Evolutionary conservation across 2,113 vertebrate genomes (phyloP).

Genomic region (Cygnus buccinator): DNA sequence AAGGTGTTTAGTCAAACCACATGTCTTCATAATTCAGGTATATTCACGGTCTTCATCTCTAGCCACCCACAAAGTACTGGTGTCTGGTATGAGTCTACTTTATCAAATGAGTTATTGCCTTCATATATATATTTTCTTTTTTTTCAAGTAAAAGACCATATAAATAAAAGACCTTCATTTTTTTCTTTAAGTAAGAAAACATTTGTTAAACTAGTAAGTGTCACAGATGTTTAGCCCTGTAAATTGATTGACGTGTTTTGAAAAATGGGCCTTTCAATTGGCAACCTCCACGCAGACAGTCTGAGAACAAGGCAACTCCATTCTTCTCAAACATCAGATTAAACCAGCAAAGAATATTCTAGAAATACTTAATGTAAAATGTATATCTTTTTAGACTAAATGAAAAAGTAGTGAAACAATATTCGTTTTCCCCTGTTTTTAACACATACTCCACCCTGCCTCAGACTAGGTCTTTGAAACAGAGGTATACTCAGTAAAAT

Average conservation of each 20-base stretch:
- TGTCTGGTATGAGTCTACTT: background rate
- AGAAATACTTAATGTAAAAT: background rate
- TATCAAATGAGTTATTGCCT: background rate
- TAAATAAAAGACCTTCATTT: background rate
- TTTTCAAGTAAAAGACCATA: background rate
- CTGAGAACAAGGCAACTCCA: background rate
- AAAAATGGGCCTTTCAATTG: background rate
- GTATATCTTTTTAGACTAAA: background rate
- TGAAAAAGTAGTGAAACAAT: background rate
- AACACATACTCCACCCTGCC: background rate
- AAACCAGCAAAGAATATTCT: background rate
- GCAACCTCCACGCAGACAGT: background rate
- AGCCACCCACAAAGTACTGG: background rate
- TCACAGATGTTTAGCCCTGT: background rate
- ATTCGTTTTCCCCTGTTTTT: background rate
- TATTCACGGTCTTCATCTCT: background rate
- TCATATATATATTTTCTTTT: background rate
- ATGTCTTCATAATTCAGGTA: background rate
- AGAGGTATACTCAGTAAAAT: background rate
- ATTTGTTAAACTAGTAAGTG: background rate
- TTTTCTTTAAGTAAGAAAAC: background rate
- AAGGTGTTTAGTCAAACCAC: background rate
- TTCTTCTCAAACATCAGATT: background rate
- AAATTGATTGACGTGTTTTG: background rate
- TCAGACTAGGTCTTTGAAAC: background rate